A percentile compares a stretch with the other conserved stretches of the same genome.
phyloP scores from a whole-genome alignment of 2,888 invertebrate genomes.

The Microchrysa polita region DNA sequence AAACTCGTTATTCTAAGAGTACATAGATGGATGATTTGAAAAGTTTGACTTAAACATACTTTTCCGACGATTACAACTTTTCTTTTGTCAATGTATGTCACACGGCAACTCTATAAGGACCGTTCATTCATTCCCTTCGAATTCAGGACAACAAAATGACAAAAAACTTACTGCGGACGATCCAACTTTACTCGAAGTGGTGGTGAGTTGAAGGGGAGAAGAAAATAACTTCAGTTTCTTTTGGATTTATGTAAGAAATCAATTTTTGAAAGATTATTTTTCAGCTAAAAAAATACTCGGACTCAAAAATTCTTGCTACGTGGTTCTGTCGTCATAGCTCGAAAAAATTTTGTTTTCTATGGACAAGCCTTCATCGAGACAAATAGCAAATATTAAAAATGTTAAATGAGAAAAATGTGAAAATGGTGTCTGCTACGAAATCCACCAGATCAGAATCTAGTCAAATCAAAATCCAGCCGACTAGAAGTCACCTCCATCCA shows the following conservation, averaged over 20 bases:
- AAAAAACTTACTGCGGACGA: slow-evolving; percentile 19
- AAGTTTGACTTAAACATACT: slow-evolving; percentile 30
- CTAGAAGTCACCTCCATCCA: no score
- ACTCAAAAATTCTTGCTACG: no score
- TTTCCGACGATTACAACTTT: neutral
- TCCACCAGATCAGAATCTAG: no score
- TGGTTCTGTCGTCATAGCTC: no score
- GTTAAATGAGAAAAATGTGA: no score
- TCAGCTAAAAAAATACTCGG: no score
- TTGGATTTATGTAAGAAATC: slow-evolving; percentile 13
- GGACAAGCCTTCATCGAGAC: no score
- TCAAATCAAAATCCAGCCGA: no score
- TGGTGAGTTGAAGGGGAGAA: neutral
- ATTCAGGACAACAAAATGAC: neutral
- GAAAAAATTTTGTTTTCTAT: no score
- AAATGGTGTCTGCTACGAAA: no score
- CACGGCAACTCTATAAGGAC: neutral
- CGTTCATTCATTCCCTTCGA: neutral
- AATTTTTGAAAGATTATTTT: slow-evolving; percentile 42
- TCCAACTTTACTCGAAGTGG: neutral
- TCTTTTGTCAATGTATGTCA: neutral
- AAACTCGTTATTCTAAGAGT: slow-evolving; percentile 34
- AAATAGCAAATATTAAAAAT: no score
- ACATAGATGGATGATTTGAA: slow-evolving; percentile 17
- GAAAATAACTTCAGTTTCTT: no score